Evolutionary conservation across 1,140 invertebrate genomes (phyloP), one percentile per base, ranked within the genome.

Genomic region (Episyrphus balteatus): DNA sequence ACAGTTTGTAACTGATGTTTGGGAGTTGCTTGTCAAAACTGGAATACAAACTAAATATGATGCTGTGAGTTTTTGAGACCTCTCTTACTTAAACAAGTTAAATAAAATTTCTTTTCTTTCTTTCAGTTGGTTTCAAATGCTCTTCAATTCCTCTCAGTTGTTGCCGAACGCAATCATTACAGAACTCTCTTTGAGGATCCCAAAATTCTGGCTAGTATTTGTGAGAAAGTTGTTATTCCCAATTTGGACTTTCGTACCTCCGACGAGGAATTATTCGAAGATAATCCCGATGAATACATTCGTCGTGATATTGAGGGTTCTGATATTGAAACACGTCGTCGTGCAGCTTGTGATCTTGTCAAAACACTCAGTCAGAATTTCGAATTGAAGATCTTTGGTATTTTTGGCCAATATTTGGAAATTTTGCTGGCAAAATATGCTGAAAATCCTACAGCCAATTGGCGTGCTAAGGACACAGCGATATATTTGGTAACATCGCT

Each of bases 231-330:
- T 15, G 88, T 98, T 61, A 92, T 98, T 52, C 94, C 95, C 0
- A 99, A 98, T 68, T 92, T 98, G 80, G 84, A 96, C 69, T 94
- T 99, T 55, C 75, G 94, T 78, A 88, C 82, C 45, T 86, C 87
- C 1, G 96, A 99, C 73, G 84, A 91, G 70, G 95, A 98, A 72
- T 65, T 95, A 32, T 98, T 98, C 72, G 90, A 96, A 70, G 92
- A 98, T 62, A 98, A 97, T 70, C 89, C 94, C 0, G 95, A 98
- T 68, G 95, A 99, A 72, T 99, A 98, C 61, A 96, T 98, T 49
- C 73, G 93, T 34, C 75, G 92, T 41, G 96, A 99, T 72, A 92
- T 99, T 51, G 95, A 99, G 74, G 95, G 95, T 6, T 95, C 92
- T n/a, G 95, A 99, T 72, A 83, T 96, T 31, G 93, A 98, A 64